Evolutionary conservation across 2,113 vertebrate species (phyloP), one percentile per base, ranked within the genome.

Genomic region (Neodontobutis hainanensis): DNA sequence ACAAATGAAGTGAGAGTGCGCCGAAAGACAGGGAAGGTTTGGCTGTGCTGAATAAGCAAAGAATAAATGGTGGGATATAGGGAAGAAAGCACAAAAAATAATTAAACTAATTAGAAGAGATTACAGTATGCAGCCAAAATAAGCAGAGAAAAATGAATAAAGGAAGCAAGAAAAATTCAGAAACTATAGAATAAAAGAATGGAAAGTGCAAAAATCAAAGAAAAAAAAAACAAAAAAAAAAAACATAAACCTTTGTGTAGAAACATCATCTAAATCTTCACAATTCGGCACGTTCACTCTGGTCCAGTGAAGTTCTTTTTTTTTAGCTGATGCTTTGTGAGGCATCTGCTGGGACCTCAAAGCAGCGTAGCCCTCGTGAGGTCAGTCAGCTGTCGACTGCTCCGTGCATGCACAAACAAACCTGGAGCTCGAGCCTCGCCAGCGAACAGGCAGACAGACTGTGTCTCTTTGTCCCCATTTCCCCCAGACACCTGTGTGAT

Each of bases 291-390:
- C 81, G 69, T 85, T 84, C 78, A 56, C 66, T 48, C 59, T 47
- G 86, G 85, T 86, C 75, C 84, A 81, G 81, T 89, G 87, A 49
- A 58, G 16, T 50, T 68, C 48, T 78, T 48, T 51, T 68, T 56
- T 67, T 75, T 68, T 68, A 34, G 32, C 1, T 1, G 67, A 47
- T 65, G 65, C 78, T 78, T 81, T 73, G 66, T 48, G 65, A 64
- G 76, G 80, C 89, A 90, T 92, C 90, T 91, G 90, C 61, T 64
- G 81, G 49, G 83, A 89, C 90, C 92, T 91, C 79, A 77, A 83
- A 91, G 92, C 87, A 42, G 69, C 66, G 77, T 65, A 68, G 83
- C 68, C 59, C 83, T 80, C 35, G 56, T 75, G 85, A 87, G 88
- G 88, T 89, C 85, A 75, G 73, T 87, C 89, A 88, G 82, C 87